Evolutionary conservation across 2,888 invertebrate species (phyloP), one percentile per base, ranked within the genome.

Genomic region (Macaria notata): DNA sequence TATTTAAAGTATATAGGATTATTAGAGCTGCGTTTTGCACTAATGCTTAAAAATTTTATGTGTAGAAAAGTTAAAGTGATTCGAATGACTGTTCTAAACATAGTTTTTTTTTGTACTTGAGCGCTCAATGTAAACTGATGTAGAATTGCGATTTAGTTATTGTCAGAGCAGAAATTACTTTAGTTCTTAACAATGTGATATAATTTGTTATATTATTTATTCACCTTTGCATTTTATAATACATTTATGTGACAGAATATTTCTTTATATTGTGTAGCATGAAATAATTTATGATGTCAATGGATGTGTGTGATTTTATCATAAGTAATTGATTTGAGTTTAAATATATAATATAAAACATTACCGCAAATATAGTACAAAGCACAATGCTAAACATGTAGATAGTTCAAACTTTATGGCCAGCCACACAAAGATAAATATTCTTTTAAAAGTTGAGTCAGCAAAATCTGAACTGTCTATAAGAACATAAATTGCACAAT

Each of bases 181-280:
- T 56, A 62, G 51, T 65, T 63, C 58, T 62, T 60, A 63, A 63
- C 53, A 65, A 64, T 71, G 72, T 75, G 71, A 71, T 74, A 72
- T 63, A 68, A 57, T 55, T 46, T 66, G 59, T 54, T 63, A 59
- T 38, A 8, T 61, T 61, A 62, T 71, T 65, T 66, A 63, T 62
- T 43, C 58, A 66, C 38, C 52, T 48, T 59, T 68, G 68, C 66
- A 70, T 69, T 72, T 72, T 61, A 62, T 36, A 55, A 42, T 33
- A 53, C 41, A 58, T 30, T 41, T 54, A 33, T 48, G 46, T 46
- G 44, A 46, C 46, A 19, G 47, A 47, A 31, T 57, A 45, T 48
- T 54, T 30, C 0, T 46, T 36, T 49, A 9, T 9, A 38, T 46
- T 49, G 46, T 56, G 38, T 49, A 41, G 42, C 49, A 36, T 30